Evolutionary conservation across 37 sponge, comb jelly and placozoan genomes (phyloP).

Genomic region (Cliona cf. orientalis): DNA sequence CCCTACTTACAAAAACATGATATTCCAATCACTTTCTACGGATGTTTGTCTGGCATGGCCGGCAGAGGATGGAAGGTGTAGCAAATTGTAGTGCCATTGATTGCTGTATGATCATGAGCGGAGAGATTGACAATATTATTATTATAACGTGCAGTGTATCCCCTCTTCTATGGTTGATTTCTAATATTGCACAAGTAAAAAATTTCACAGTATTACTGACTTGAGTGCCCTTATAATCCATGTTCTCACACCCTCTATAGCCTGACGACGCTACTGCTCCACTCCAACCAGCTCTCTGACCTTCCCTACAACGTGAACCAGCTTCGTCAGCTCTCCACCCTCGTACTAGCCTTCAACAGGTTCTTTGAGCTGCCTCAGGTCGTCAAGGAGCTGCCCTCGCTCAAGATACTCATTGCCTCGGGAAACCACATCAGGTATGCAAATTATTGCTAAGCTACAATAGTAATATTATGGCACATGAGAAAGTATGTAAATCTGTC

Average conservation of each 20-base stretch:
- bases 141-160: too few relatives aligned
- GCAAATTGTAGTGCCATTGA: too few relatives aligned
- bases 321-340: conserved; percentile 54
- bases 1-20: not conserved
- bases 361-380: conserved; percentile 61
- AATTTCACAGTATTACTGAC: not conserved
- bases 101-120: too few relatives aligned
- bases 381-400: conserved; percentile 49
- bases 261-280: conserved; percentile 75
- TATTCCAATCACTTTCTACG: too few relatives aligned
- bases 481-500: too few relatives aligned
- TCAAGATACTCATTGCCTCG: conserved; percentile 63
- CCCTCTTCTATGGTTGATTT: too few relatives aligned
- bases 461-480: too few relatives aligned
- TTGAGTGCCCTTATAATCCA: not conserved
- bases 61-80: too few relatives aligned
- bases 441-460: too few relatives aligned
- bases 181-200: not conserved
- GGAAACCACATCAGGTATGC: conserved; percentile 81
- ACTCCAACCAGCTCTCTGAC: conserved; percentile 70
- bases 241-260: conserved; percentile 25
- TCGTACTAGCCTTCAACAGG: conserved; percentile 83
- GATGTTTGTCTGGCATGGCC: too few relatives aligned
- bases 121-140: too few relatives aligned
- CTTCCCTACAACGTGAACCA: conserved; percentile 66